These are phyloP conservation scores for Miichthys miiuy DNA, from an alignment of 2,797 vertebrate genomes.

Conservation along the genomic window DNA sequence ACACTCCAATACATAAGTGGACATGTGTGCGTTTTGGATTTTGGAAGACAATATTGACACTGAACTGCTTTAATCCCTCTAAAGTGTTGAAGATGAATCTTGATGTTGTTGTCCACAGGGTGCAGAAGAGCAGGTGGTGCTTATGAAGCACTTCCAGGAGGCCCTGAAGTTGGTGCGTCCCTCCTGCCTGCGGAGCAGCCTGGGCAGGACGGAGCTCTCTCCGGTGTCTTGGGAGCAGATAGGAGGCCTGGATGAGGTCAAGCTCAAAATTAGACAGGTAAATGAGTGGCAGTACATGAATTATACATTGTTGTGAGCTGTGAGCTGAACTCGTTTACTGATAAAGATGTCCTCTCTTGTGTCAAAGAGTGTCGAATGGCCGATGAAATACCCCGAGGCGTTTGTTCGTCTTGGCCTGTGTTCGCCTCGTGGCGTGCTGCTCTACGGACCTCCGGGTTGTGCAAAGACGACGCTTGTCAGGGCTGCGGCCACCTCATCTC, in stretches of 20 bases:
- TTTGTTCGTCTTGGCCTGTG: slow-evolving; percentile 91
- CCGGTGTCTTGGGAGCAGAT: slow-evolving; percentile 92
- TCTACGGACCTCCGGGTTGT: slow-evolving; percentile 94
- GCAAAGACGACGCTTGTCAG: slow-evolving; percentile 94
- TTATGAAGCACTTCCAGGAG: slow-evolving; percentile 87
- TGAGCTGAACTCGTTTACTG: neutral
- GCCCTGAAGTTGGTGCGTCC: slow-evolving; percentile 91
- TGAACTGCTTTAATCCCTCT: neutral
- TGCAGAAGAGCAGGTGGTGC: slow-evolving; percentile 73
- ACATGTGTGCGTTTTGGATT: neutral
- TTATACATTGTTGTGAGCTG: neutral
- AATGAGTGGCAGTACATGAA: neutral
- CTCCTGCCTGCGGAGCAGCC: slow-evolving; percentile 89
- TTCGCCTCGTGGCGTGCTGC: slow-evolving; percentile 90
- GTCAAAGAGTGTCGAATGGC: slow-evolving; percentile 92
- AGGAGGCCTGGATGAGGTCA: slow-evolving; percentile 94
- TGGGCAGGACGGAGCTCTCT: slow-evolving; percentile 89
- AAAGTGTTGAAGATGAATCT: neutral
- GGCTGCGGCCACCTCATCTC: slow-evolving; percentile 89
- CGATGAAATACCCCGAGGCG: slow-evolving; percentile 91
- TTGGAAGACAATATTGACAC: neutral
- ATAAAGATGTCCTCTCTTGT: neutral
- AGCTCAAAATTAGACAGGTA: slow-evolving; percentile 94
- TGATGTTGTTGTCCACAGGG: slow-evolving; percentile 76
- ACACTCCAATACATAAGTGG: too few relatives aligned